Conservation (phyloP, 2,113 vertebrate species). For the Scophthalmus maximus region DNA sequence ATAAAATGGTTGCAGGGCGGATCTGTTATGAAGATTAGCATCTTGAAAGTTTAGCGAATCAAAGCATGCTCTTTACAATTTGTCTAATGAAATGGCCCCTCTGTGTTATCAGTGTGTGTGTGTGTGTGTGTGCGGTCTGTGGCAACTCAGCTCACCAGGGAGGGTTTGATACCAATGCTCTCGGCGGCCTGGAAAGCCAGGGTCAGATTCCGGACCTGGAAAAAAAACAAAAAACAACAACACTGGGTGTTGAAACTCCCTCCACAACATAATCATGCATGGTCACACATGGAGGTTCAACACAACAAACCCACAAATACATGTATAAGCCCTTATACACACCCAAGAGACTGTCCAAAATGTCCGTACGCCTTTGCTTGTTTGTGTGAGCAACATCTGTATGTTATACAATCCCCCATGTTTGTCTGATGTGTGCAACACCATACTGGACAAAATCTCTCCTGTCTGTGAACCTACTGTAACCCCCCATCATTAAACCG, state of each 20-base stretch:
- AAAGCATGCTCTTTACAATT: constrained; percentile 31
- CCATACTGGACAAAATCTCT: not conserved
- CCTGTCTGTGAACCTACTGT: not conserved
- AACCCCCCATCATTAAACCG: not conserved
- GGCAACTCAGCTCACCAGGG: constrained; percentile 88
- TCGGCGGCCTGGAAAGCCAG: constrained; percentile 97
- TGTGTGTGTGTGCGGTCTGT: constrained; percentile 23
- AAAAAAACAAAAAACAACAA: constrained; percentile 56
- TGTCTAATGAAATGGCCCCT: constrained; percentile 19
- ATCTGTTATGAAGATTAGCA: constrained; percentile 18
- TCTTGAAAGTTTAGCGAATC: not conserved
- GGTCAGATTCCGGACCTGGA: constrained; percentile 93
- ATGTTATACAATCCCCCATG: not conserved
- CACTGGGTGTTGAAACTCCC: not conserved
- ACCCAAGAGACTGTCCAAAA: not conserved
- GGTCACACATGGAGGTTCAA: constrained; percentile 21
- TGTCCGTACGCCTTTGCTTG: constrained; percentile 2
- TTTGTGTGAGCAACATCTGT: constrained; percentile 27
- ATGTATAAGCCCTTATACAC: not conserved
- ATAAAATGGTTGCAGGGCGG: not conserved
- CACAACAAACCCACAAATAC: constrained; percentile 19
- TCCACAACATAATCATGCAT: not conserved
- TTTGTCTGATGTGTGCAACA: constrained; percentile 23
- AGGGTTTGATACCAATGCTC: constrained; percentile 95
- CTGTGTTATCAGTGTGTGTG: constrained; percentile 20